These are phyloP conservation scores for Nibea coibor DNA, from an alignment of 2,113 vertebrate genomes.

Conservation along the genomic window DNA sequence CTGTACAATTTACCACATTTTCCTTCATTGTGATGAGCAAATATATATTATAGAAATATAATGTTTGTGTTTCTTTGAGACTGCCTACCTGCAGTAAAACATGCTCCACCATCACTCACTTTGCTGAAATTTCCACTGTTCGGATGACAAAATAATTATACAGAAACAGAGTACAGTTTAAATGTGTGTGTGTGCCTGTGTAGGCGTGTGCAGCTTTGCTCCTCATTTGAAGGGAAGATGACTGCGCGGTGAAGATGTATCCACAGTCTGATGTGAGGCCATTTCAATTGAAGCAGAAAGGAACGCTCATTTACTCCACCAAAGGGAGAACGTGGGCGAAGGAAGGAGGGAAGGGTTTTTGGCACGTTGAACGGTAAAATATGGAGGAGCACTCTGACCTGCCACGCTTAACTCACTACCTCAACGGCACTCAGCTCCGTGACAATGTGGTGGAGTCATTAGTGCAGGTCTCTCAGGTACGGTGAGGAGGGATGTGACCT, in stretches of 20 bases:
- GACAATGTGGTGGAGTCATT: conserved; percentile 78
- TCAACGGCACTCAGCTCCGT: conserved; percentile 36
- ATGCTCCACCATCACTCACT: conserved; percentile 2
- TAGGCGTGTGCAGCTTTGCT: conserved; percentile 7
- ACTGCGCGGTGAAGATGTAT: conserved; percentile 28
- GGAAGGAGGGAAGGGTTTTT: conserved; percentile 45
- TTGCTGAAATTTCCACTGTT: conserved; percentile 48
- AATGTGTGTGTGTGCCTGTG: neutral
- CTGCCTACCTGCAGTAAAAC: conserved; percentile 29
- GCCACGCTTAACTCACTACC: conserved; percentile 39
- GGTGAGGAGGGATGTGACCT: conserved; percentile 37
- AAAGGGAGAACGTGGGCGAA: conserved; percentile 57
- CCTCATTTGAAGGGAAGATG: conserved; percentile 24
- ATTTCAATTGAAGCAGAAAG: conserved; percentile 45
- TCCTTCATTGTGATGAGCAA: conserved; percentile 54
- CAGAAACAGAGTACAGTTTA: conserved; percentile 10
- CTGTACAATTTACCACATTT: conserved; percentile 12
- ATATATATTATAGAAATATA: conserved; percentile 20
- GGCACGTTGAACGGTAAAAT: conserved; percentile 38
- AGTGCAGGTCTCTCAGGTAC: conserved; percentile 56
- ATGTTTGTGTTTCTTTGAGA: conserved; percentile 13
- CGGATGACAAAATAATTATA: conserved; percentile 61
- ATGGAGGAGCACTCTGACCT: conserved; percentile 63
- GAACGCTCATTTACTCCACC: conserved; percentile 49
- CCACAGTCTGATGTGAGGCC: conserved; percentile 36